Evolutionary conservation across 2,888 invertebrate genomes (phyloP).

Genomic region (Drosophila anomalata): DNA sequence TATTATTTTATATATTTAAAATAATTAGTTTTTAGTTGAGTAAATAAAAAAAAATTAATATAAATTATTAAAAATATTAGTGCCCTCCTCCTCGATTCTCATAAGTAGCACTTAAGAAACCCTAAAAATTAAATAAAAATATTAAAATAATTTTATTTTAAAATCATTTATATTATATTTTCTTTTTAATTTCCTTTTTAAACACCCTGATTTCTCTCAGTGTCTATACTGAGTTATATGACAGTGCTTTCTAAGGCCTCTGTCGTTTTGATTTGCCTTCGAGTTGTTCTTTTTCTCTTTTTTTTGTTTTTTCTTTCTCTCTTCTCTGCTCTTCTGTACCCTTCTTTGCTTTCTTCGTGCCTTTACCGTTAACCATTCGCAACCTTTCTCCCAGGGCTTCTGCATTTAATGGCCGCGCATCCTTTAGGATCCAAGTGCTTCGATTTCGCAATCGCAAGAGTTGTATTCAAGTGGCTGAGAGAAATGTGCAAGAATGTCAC

Average conservation of each 20-base stretch:
- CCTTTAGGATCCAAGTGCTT: constrained; percentile 30
- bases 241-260: not conserved
- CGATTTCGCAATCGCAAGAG: constrained; percentile 31
- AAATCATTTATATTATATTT: too few species aligned
- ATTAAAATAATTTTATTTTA: too few species aligned
- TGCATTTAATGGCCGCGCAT: constrained; percentile 61
- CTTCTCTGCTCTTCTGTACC: not conserved
- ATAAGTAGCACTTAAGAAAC: too few species aligned
- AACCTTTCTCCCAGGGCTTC: constrained; percentile 28
- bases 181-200: not conserved
- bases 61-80: too few species aligned
- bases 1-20: too few species aligned
- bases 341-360: too few species aligned
- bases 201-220: not conserved
- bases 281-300: constrained; percentile 7
- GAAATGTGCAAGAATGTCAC: not conserved
- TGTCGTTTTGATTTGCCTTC: constrained; percentile 31
- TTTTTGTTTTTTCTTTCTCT: not conserved
- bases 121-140: too few species aligned
- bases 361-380: not conserved
- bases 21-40: too few species aligned
- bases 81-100: too few species aligned
- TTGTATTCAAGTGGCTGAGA: constrained; percentile 1
- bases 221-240: not conserved
- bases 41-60: too few species aligned